phyloP scores from a whole-genome alignment of 1,140 invertebrate species.

The Drosophila kurseongensis region DNA sequence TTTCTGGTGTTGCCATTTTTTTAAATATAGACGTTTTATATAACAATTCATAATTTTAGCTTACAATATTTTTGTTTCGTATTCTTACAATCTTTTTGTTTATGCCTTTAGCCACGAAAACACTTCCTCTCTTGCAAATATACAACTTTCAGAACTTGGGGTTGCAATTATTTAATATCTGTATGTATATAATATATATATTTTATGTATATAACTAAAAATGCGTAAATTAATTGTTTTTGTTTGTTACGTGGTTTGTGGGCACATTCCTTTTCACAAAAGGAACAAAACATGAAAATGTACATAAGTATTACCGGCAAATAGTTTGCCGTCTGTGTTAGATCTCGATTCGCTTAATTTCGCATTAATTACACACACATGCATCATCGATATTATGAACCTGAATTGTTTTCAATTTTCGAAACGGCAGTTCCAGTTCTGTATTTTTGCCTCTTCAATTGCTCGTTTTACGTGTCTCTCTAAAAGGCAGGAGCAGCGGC shows the following conservation, averaged over 20 bases:
- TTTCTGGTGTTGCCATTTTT: constrained; percentile 65
- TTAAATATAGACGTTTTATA: constrained; percentile 73
- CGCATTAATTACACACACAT: constrained; percentile 40
- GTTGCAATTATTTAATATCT: constrained; percentile 72
- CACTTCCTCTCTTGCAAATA: constrained; percentile 57
- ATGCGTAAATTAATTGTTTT: constrained; percentile 77
- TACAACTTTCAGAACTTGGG: constrained; percentile 71
- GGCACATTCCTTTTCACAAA: constrained; percentile 72
- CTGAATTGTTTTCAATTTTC: constrained; percentile 64
- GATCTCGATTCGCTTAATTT: constrained; percentile 31
- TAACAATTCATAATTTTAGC: constrained; percentile 83
- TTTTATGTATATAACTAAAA: constrained; percentile 77
- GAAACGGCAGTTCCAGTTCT: constrained; percentile 47
- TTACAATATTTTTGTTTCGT: constrained; percentile 69
- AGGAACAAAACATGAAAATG: constrained; percentile 73
- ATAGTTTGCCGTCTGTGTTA: constrained; percentile 46
- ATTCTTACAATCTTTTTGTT: constrained; percentile 67
- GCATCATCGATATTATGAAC: constrained; percentile 74
- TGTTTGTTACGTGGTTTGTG: constrained; percentile 50
- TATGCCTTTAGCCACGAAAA: constrained; percentile 59
- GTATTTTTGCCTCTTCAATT: constrained; percentile 43
- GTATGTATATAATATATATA: constrained; percentile 56
- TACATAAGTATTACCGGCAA: constrained; percentile 53
- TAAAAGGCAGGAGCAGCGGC: constrained; percentile 56
- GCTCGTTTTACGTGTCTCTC: constrained; percentile 49